Conservation (phyloP, 2,797 vertebrate species). For the Pterois miles region DNA sequence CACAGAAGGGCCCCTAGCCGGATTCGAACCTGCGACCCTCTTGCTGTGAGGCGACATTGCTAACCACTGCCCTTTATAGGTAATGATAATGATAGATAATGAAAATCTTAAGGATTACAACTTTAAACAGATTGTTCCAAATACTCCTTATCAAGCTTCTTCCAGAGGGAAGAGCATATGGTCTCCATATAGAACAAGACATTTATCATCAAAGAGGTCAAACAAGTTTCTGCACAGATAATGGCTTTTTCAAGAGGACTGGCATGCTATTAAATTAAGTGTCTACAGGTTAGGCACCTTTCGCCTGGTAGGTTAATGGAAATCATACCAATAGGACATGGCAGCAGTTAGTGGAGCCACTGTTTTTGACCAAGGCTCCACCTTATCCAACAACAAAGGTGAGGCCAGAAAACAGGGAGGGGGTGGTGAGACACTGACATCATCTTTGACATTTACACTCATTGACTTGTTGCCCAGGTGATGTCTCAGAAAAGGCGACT, state of each 20-base stretch:
- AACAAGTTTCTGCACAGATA: conserved; percentile 41
- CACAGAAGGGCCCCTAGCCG: too few relatives aligned
- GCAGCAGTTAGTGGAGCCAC: not conserved
- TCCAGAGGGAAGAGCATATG: not conserved
- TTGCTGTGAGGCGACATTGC: too few relatives aligned
- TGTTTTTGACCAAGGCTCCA: conserved; percentile 32
- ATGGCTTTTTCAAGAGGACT: conserved; percentile 55
- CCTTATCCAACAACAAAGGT: conserved; percentile 24
- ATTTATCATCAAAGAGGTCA: conserved; percentile 54
- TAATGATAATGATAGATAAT: too few relatives aligned
- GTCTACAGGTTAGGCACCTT: conserved; percentile 54
- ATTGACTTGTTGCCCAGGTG: conserved; percentile 11
- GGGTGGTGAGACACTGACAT: conserved; percentile 41
- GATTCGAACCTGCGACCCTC: too few relatives aligned
- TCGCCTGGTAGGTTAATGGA: conserved; percentile 65
- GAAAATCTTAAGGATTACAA: not conserved
- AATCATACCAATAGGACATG: conserved; percentile 33
- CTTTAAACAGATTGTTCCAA: not conserved
- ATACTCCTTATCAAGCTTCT: not conserved
- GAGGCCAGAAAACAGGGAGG: conserved; percentile 18
- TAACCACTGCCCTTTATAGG: too few relatives aligned
- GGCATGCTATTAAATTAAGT: conserved; percentile 63
- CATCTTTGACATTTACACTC: conserved; percentile 65
- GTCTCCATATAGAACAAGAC: not conserved
- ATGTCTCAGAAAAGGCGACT: conserved; percentile 38